Percentiles rank a stretch among this genome's conserved stretches.
These are phyloP conservation scores for Holothuria leucospilota DNA, from an alignment of 53 echinoderm and acorn worm species.

Conservation along the genomic window DNA sequence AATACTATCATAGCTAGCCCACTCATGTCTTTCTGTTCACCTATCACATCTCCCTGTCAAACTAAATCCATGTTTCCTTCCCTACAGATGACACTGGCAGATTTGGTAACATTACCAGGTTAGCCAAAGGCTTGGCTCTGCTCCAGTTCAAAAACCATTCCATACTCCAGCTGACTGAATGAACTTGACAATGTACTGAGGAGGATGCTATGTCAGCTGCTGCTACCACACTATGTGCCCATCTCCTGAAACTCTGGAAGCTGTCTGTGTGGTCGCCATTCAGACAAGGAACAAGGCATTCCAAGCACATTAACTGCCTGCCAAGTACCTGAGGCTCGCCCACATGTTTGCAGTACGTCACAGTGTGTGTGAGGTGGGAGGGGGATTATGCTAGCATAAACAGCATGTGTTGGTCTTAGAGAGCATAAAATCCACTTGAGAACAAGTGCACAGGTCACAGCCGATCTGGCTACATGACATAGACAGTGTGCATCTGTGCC, in stretches of 20 bases:
- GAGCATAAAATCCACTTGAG: no score
- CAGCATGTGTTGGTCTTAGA: not conserved
- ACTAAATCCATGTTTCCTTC: conserved; percentile 1
- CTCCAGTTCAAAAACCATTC: conserved; percentile 24
- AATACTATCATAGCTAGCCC: no score
- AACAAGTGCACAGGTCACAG: no score
- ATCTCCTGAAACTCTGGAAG: not conserved
- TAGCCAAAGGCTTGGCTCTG: conserved; percentile 13
- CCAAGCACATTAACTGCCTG: conserved; percentile 39
- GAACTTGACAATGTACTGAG: not conserved
- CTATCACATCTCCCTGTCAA: conserved; percentile 21
- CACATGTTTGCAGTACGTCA: conserved; percentile 27
- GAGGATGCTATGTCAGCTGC: not conserved
- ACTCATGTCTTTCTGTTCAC: conserved; percentile 12
- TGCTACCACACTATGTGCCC: conserved; percentile 29
- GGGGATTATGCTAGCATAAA: conserved; percentile 25
- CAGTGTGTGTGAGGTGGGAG: conserved; percentile 34
- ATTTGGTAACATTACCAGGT: conserved; percentile 6
- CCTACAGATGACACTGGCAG: conserved; percentile 16
- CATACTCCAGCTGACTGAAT: conserved; percentile 13
- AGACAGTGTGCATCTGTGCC: no score
- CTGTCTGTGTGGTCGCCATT: conserved; percentile 45
- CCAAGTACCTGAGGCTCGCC: conserved; percentile 4
- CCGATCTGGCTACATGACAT: no score
- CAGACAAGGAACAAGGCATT: conserved; percentile 36